These are phyloP conservation scores for Raja brachyura DNA, from an alignment of 2,113 vertebrate genomes.

Conservation along the genomic window DNA sequence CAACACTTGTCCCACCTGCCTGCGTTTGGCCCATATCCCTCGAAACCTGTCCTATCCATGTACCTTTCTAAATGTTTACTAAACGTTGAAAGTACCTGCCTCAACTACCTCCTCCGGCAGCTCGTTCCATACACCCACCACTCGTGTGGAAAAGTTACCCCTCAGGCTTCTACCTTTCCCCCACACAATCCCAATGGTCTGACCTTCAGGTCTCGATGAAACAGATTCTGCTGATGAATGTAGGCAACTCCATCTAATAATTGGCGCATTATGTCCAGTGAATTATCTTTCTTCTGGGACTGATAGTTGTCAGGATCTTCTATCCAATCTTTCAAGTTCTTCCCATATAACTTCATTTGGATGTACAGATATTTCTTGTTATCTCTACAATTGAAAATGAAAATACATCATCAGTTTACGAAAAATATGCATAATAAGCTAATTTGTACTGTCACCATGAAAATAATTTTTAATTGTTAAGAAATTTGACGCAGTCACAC, in stretches of 20 bases:
- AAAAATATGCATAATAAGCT: background rate
- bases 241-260: background rate
- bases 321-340: background rate
- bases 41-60: no score
- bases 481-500: background rate
- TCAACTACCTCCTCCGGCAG: no score
- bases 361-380: background rate
- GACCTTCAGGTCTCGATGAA: slow-evolving; percentile 32
- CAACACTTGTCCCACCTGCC: no score
- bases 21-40: no score
- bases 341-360: slow-evolving; percentile 17
- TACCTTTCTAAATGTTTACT: no score
- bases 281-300: no score
- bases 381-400: no score
- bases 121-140: no score
- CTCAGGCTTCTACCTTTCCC: no score
- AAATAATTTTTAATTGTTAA: background rate
- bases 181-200: background rate
- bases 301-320: background rate
- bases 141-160: no score
- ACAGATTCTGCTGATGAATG: background rate
- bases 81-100: no score
- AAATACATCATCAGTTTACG: background rate
- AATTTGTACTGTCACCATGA: background rate
- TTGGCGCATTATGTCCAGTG: background rate